Conservation (phyloP, 2,888 invertebrate genomes). For the Cephalotes varians region DNA sequence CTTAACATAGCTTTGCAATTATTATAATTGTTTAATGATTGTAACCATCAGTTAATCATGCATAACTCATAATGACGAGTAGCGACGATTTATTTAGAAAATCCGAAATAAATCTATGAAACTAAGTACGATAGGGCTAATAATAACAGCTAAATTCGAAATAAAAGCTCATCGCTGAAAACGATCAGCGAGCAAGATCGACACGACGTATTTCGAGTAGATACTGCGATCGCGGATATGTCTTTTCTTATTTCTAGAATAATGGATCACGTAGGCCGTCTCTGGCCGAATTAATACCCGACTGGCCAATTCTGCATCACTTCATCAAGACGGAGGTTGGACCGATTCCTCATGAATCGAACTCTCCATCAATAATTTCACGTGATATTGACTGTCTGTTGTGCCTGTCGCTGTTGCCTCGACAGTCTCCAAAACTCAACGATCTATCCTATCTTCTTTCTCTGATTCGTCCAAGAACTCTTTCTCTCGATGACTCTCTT, state of each 20-base stretch:
- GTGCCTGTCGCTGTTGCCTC: constrained; percentile 44
- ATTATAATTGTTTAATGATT: constrained; percentile 14
- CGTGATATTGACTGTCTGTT: constrained; percentile 57
- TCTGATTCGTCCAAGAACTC: constrained; percentile 13
- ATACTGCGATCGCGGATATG: constrained; percentile 62
- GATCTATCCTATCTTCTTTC: constrained; percentile 34
- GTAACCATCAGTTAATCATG: constrained; percentile 5
- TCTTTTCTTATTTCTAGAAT: constrained; percentile 82
- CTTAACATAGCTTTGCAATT: background rate
- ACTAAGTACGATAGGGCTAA: background rate
- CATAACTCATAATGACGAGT: constrained; percentile 39
- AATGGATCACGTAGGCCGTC: constrained; percentile 92
- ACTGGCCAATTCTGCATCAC: constrained; percentile 97
- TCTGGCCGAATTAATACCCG: constrained; percentile 97
- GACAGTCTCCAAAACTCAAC: constrained; percentile 27
- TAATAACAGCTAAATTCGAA: background rate
- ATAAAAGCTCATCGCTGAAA: constrained; percentile 4
- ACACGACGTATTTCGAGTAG: background rate
- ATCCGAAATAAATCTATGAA: background rate
- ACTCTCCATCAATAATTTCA: constrained; percentile 57
- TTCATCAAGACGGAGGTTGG: constrained; percentile 95
- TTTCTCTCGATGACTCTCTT: constrained; percentile 2
- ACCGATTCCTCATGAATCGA: constrained; percentile 76
- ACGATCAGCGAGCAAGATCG: constrained; percentile 26
- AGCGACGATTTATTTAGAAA: constrained; percentile 5